phyloP scores from a whole-genome alignment of 2,113 vertebrate genomes.

The Anoura caudifer region DNA sequence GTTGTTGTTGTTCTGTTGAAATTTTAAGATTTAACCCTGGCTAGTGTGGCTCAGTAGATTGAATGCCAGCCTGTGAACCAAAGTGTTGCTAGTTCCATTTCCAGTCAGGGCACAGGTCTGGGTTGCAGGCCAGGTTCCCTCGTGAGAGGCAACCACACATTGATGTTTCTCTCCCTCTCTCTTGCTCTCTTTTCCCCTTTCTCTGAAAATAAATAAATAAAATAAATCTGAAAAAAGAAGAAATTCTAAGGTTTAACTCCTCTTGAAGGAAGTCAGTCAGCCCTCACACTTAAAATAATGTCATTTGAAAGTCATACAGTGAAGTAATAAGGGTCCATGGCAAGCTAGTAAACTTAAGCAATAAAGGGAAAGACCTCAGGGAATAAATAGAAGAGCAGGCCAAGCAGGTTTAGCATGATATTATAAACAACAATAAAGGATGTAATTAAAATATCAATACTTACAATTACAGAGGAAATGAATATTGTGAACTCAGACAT shows the following conservation, averaged over 20 bases:
- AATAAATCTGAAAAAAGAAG: no score
- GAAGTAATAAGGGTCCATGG: background rate
- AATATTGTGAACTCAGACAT: background rate
- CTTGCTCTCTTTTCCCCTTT: no score
- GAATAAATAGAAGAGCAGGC: background rate
- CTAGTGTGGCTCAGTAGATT: no score
- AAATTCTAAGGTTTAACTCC: background rate
- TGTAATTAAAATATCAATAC: background rate
- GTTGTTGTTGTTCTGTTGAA: background rate
- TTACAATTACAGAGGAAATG: background rate
- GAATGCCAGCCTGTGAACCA: no score
- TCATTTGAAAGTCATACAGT: background rate
- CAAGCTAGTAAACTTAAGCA: background rate
- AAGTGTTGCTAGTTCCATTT: no score
- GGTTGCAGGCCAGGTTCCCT: no score
- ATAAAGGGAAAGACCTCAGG: background rate
- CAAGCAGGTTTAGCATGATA: background rate
- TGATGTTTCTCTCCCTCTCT: no score
- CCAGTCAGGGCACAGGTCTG: no score
- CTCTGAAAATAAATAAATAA: no score
- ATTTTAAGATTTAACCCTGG: background rate
- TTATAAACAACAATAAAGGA: background rate
- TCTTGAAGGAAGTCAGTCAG: background rate
- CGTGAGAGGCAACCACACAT: no score
- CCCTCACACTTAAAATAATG: background rate